Percentiles rank a stretch among this genome's conserved stretches.
phyloP scores from a whole-genome alignment of 2,797 vertebrate genomes.

The Onychomys leucogaster region DNA sequence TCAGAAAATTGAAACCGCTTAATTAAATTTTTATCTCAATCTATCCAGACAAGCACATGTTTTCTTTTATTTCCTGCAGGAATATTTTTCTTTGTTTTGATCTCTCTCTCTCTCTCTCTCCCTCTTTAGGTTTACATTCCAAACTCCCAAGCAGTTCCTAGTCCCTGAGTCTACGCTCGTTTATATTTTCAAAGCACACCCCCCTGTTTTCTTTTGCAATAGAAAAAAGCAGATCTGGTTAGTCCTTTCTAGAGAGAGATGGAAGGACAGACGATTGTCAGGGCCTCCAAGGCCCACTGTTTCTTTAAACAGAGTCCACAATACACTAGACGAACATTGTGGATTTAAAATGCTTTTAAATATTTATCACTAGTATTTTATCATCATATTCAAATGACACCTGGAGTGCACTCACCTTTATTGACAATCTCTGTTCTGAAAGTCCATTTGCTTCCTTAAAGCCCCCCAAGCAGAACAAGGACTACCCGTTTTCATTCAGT shows the following conservation, averaged over 20 bases:
- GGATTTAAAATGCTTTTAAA: slow-evolving; percentile 89
- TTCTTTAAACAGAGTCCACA: slow-evolving; percentile 85
- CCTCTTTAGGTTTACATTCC: slow-evolving; percentile 24
- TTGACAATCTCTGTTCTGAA: slow-evolving; percentile 87
- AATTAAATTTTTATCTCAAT: slow-evolving; percentile 78
- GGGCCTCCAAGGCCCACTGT: slow-evolving; percentile 84
- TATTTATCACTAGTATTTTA: slow-evolving; percentile 90
- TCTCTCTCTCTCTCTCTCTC: slow-evolving; percentile 48
- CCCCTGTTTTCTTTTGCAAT: slow-evolving; percentile 52
- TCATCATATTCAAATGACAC: slow-evolving; percentile 88
- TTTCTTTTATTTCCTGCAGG: slow-evolving; percentile 72
- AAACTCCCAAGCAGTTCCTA: slow-evolving; percentile 72
- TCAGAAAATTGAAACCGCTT: slow-evolving; percentile 66
- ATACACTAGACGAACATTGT: slow-evolving; percentile 73
- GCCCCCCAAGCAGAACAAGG: slow-evolving; percentile 88
- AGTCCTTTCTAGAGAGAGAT: slow-evolving; percentile 80
- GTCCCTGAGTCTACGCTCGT: slow-evolving; percentile 62
- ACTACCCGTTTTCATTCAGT: slow-evolving; percentile 88
- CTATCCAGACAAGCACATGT: slow-evolving; percentile 65
- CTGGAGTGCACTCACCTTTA: slow-evolving; percentile 91
- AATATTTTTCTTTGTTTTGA: slow-evolving; percentile 83
- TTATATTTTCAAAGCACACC: slow-evolving; percentile 68
- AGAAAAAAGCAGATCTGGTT: slow-evolving; percentile 49
- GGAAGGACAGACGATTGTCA: slow-evolving; percentile 70
- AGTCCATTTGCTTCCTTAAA: slow-evolving; percentile 88